These are phyloP conservation scores for Troides helena DNA, from an alignment of 2,888 invertebrate species.

Conservation along the genomic window DNA sequence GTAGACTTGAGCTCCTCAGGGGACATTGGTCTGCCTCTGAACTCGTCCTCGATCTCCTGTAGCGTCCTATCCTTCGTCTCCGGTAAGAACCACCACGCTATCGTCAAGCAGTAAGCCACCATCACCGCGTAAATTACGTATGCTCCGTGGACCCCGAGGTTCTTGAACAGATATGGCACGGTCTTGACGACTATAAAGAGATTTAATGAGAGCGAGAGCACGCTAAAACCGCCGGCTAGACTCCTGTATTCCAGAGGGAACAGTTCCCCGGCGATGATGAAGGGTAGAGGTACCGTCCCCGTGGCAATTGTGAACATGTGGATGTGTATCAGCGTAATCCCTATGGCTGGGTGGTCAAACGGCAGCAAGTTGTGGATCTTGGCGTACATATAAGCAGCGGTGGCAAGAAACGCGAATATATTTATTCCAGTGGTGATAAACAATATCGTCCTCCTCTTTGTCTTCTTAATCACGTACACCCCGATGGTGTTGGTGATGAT, in stretches of 20 bases:
- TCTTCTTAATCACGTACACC: constrained; percentile 59
- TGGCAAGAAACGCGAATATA: constrained; percentile 47
- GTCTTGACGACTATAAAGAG: constrained; percentile 62
- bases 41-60: constrained; percentile 67
- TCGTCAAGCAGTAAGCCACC: constrained; percentile 50
- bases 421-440: constrained; percentile 51
- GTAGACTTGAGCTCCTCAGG: constrained; percentile 48
- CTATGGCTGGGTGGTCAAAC: constrained; percentile 50
- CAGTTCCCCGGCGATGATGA: constrained; percentile 85
- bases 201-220: constrained; percentile 54
- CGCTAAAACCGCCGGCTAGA: constrained; percentile 71
- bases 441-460: constrained; percentile 59
- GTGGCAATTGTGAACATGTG: constrained; percentile 78
- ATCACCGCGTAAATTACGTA: constrained; percentile 51
- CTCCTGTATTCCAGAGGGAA: constrained; percentile 82
- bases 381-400: constrained; percentile 51
- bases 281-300: constrained; percentile 83
- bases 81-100: constrained; percentile 54
- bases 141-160: constrained; percentile 52
- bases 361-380: constrained; percentile 43
- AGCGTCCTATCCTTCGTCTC: constrained; percentile 67
- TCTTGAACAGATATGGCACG: constrained; percentile 49
- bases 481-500: constrained; percentile 57
- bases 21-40: constrained; percentile 52
- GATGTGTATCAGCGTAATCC: constrained; percentile 51